Conservation (phyloP, 1,140 invertebrate genomes). For the Mya arenaria region DNA sequence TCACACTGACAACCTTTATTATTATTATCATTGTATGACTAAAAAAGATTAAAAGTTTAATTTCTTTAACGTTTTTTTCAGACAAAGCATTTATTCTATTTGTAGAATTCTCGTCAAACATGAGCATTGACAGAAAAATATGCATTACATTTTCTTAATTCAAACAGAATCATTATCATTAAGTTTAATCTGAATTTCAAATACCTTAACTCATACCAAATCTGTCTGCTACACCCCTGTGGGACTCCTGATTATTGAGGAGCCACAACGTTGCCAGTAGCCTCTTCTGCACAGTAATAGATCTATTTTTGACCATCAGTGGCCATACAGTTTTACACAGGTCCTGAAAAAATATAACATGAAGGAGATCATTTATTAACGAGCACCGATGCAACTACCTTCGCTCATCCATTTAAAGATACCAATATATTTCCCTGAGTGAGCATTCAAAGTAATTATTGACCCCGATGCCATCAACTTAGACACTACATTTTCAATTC, state of each 20-base stretch:
- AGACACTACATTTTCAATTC: not conserved
- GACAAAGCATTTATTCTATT: too few species aligned
- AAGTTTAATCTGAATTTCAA: too few species aligned
- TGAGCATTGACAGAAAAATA: too few species aligned
- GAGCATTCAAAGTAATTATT: not conserved
- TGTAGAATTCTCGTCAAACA: too few species aligned
- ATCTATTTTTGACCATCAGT: not conserved
- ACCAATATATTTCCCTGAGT: not conserved
- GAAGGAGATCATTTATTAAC: not conserved
- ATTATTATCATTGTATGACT: too few species aligned
- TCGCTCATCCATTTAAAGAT: not conserved
- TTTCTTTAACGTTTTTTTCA: too few species aligned
- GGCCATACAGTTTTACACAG: not conserved
- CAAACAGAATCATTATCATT: too few species aligned
- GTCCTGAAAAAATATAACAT: not conserved
- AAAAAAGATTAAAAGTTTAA: too few species aligned
- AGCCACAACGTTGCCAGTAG: conserved; percentile 42
- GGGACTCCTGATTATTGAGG: conserved; percentile 19
- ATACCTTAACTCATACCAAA: conserved; percentile 45
- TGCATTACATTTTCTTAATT: too few species aligned
- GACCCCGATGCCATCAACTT: not conserved
- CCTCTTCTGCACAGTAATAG: conserved; percentile 22
- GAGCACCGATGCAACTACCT: not conserved
- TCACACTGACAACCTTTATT: too few species aligned
- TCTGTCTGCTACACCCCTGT: conserved; percentile 44